Base-by-base conservation (phyloP, 2,888 invertebrate species). In the Sclerodermus sp. region DNA sequence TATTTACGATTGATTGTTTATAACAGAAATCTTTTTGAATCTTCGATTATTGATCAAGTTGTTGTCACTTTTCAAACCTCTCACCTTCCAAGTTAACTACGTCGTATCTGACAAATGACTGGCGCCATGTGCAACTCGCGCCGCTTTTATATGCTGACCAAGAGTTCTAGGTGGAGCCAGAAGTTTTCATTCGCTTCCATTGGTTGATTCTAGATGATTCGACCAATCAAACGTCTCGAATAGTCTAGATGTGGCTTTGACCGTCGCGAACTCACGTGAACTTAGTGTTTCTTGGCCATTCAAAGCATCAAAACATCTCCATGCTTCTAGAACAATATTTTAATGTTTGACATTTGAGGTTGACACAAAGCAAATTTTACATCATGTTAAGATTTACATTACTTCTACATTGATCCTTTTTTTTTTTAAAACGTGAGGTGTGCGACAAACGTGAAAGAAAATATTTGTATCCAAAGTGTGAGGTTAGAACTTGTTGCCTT, bases 381-480 rank as follows among this genome's bases (percentile, higher is more conserved):
- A 4, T 6, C 14, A 15, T n/a, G 12, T 39, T 8, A 23, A 23
- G 4, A 23, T 23, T 23, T n/a, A n/a, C n/a, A n/a, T n/a, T n/a
- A n/a, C n/a, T n/a, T n/a, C n/a, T n/a, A n/a, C n/a, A n/a, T n/a
- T n/a, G n/a, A n/a, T n/a, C n/a, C n/a, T n/a, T n/a, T n/a, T n/a
- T n/a, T n/a, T n/a, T n/a, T n/a, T n/a, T n/a, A 10, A 77, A 80
- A 44, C 96, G 96, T 74, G 91, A 92, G 78, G 89, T 94, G 1
- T 96, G 96, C 73, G 83, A 79, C 1, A 72, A 71, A 1, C 80
- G 78, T 0, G 77, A 80, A 54, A 89, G 91, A 0, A 89, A 86
- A 74, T 96, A 96, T 74, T 88, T 89, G 1, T 96, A 96, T 67
- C 96, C 96, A 1, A 87, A 88, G 76, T 96, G 96, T 79, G 89